Evolutionary conservation across 2,888 invertebrate species (phyloP).

Genomic region (Caenorhabditis macrosperma): DNA sequence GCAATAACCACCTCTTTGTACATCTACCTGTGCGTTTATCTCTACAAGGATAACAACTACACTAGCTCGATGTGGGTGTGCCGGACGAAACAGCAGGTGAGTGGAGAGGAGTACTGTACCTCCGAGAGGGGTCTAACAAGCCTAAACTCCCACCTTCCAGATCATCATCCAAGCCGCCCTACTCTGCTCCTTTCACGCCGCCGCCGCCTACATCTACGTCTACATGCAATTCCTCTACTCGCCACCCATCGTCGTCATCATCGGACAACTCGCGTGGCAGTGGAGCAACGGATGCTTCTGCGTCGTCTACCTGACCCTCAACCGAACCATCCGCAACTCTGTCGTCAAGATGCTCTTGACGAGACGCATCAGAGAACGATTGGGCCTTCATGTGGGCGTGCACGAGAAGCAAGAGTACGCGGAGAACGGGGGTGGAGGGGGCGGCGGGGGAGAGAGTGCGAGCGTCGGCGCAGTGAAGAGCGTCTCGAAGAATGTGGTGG

Average conservation of each 20-base stretch:
- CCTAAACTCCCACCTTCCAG: background rate
- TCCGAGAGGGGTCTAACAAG: no score
- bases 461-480: no score
- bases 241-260: conserved; percentile 5
- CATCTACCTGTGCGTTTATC: conserved; percentile 15
- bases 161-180: conserved; percentile 24
- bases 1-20: conserved; percentile 3
- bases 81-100: conserved; percentile 12
- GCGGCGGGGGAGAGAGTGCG: no score
- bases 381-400: background rate
- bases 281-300: conserved; percentile 28
- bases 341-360: conserved; percentile 1
- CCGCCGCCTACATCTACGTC: conserved; percentile 22
- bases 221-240: conserved; percentile 41
- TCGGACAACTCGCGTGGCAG: conserved; percentile 28
- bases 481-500: no score
- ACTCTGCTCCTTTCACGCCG: conserved; percentile 29
- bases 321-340: conserved; percentile 16
- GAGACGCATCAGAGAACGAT: background rate
- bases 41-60: background rate
- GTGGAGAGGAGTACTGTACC: no score
- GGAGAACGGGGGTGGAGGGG: no score
- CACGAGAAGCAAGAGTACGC: background rate
- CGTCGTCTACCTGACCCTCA: conserved; percentile 28
- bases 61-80: conserved; percentile 11